Percentiles rank a stretch among this genome's conserved stretches.
These are phyloP conservation scores for Malurus elegans DNA, from an alignment of 2,113 vertebrate species.

Conservation along the genomic window DNA sequence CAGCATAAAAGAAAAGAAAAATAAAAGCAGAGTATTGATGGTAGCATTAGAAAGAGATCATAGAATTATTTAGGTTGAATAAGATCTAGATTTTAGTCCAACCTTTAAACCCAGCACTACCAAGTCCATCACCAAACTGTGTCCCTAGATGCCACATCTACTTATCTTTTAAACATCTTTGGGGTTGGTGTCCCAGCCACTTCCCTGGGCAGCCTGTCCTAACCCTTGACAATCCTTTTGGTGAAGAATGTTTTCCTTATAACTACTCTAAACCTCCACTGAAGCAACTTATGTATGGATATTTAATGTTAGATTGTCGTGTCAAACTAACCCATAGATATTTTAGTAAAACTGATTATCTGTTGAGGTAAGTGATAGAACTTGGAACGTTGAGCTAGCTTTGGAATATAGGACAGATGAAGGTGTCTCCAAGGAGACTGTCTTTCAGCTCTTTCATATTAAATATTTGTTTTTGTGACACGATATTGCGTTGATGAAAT, in stretches of 20 bases:
- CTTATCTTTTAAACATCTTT: fast-evolving
- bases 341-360: background rate
- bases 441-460: background rate
- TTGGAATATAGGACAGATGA: background rate
- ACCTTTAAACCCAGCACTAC: background rate
- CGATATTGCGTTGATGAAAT: background rate
- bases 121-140: background rate
- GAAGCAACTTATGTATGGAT: background rate
- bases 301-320: background rate
- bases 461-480: background rate
- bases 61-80: background rate
- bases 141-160: background rate
- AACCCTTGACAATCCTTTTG: background rate
- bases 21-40: background rate
- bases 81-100: background rate
- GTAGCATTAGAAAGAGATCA: background rate
- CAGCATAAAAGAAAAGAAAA: background rate
- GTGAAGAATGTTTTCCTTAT: background rate
- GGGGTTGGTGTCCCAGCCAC: background rate
- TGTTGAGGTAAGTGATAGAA: background rate
- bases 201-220: background rate
- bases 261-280: background rate
- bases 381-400: background rate
- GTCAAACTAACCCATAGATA: background rate
- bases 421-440: background rate